These are phyloP conservation scores for Drosophila bocqueti DNA, from an alignment of 1,140 invertebrate genomes.

Conservation along the genomic window DNA sequence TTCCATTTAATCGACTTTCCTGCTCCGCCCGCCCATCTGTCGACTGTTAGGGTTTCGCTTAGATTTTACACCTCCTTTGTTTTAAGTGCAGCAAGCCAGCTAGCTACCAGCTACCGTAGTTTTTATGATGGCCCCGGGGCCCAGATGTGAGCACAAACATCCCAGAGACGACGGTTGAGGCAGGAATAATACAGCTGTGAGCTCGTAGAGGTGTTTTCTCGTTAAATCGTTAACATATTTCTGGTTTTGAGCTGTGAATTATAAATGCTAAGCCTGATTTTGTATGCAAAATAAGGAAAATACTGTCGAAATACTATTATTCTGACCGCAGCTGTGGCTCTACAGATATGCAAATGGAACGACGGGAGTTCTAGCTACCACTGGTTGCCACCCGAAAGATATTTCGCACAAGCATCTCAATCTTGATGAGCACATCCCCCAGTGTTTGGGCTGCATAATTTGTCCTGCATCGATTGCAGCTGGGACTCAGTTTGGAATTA, in stretches of 20 bases:
- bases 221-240: constrained; percentile 4
- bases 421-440: constrained; percentile 4
- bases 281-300: neutral
- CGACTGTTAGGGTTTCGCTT: constrained; percentile 15
- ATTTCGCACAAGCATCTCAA: constrained; percentile 16
- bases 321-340: neutral
- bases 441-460: constrained; percentile 29
- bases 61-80: constrained; percentile 58
- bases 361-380: constrained; percentile 21
- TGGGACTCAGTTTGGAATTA: constrained; percentile 24
- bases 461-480: constrained; percentile 43
- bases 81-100: constrained; percentile 33
- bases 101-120: constrained; percentile 24
- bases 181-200: neutral
- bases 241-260: neutral
- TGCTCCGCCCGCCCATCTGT: constrained; percentile 20
- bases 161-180: neutral
- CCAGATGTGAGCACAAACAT: constrained; percentile 40
- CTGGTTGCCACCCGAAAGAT: constrained; percentile 6
- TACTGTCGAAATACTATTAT: constrained; percentile 1
- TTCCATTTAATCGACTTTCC: constrained; percentile 12
- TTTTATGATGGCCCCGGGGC: constrained; percentile 43
- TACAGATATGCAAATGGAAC: constrained; percentile 52
- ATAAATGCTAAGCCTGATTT: neutral
- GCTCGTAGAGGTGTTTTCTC: neutral